Base-by-base conservation (phyloP, 1,140 invertebrate genomes). In the Platorchestia sp. region DNA sequence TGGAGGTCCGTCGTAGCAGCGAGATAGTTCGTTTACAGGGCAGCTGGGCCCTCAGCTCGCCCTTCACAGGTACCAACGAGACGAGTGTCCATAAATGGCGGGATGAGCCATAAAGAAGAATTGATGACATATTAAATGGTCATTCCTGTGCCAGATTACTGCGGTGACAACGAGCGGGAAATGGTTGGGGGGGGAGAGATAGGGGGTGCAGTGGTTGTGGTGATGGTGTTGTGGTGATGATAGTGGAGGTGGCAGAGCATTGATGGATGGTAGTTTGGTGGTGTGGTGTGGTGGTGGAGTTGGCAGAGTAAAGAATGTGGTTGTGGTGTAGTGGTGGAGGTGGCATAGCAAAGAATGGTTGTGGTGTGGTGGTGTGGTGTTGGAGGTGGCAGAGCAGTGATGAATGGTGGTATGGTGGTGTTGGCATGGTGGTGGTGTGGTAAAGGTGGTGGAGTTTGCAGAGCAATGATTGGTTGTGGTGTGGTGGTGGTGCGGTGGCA, bases 71-170 rank as follows among this genome's bases (percentile, higher is more conserved):
- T 90, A 90, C 41, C 7, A 90, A 90, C 19, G 87, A 90, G 87
- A 42, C 5, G 87, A 90, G 87, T 42, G 87, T 90, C 87, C 41
- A 90, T 90, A 43, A 45, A 93, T 93, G 91, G 44, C 91, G 14
- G 91, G 44, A 93, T 93, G 43, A 47, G 43, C 91, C 43, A 93
- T 93, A 93, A 93, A 93, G 43, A n/a, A 47, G 91, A 47, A 93
- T 93, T 93, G 45, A 93, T 93, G 91, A 7, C 91, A 45, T 45
- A 93, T 93, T 47, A 93, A 47, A 93, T n/a, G 91, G 45, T 44
- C 91, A 45, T 93, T 93, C 40, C 91, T 93, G 43, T 6, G 43
- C 91, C 43, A 47, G 43, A 93, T 93, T 93, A 47, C 45, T 40
- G 44, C 40, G 45, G 91, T 93, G 91, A 89, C 87, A 89, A 89